Conservation (phyloP, 2,797 vertebrate genomes). For the Leptoclinus maculatus region DNA sequence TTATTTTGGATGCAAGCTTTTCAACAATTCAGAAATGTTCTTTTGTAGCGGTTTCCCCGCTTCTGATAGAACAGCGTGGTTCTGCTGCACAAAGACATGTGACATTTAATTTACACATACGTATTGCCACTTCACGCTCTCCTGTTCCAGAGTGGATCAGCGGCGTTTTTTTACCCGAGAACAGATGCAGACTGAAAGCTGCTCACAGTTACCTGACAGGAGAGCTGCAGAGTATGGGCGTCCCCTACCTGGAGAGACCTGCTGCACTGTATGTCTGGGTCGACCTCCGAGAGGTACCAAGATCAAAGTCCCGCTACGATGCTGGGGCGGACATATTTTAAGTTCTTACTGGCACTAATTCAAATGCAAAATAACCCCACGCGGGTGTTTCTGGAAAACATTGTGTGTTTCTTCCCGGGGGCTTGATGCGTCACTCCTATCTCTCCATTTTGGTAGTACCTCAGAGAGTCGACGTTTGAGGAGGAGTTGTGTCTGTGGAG, state of each 20-base stretch:
- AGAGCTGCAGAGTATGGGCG: constrained; percentile 86
- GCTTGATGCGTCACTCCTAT: constrained; percentile 19
- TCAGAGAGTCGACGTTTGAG: constrained; percentile 87
- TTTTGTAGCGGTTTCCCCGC: neutral
- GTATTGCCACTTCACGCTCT: constrained; percentile 30
- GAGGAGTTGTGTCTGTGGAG: constrained; percentile 91
- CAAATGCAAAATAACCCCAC: neutral
- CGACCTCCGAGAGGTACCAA: constrained; percentile 92
- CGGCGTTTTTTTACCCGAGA: constrained; percentile 89
- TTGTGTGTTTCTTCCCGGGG: neutral
- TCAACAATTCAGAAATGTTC: neutral
- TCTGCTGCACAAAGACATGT: constrained; percentile 20
- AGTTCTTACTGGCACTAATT: neutral
- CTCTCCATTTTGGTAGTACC: constrained; percentile 83
- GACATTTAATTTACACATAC: constrained; percentile 21
- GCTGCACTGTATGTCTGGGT: constrained; percentile 93
- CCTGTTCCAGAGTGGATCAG: constrained; percentile 90
- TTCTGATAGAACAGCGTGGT: constrained; percentile 3
- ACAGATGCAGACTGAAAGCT: constrained; percentile 87
- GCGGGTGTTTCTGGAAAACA: neutral
- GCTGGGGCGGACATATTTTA: neutral
- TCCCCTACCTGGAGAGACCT: constrained; percentile 89
- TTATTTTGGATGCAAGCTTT: neutral
- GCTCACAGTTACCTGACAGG: constrained; percentile 87
- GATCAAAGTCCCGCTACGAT: neutral